Evolutionary conservation across 35 echinoderm and acorn worm genomes (phyloP).

Genomic region (Apostichopus parvimensis): DNA sequence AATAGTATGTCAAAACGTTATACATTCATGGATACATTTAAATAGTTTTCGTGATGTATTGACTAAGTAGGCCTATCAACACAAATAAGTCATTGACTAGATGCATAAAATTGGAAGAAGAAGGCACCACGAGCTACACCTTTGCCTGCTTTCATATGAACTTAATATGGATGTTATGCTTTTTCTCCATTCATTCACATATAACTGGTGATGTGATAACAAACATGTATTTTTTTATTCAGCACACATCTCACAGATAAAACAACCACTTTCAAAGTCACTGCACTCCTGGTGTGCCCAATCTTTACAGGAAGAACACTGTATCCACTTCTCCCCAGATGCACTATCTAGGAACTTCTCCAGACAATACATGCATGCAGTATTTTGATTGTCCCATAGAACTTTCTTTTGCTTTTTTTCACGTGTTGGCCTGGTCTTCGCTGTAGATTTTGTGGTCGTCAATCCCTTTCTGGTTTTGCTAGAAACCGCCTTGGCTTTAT

Average conservation of each 20-base stretch:
- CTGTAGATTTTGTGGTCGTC: neutral
- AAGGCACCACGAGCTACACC: too few species aligned
- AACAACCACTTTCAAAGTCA: neutral
- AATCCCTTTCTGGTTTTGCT: neutral
- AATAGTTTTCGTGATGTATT: too few species aligned
- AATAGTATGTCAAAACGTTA: too few species aligned
- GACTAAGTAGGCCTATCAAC: too few species aligned
- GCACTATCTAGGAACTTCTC: neutral
- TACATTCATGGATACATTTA: too few species aligned
- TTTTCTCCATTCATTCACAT: too few species aligned
- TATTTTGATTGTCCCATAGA: neutral
- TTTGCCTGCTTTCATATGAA: too few species aligned
- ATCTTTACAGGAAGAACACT: constrained; percentile 20
- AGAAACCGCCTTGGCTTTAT: neutral
- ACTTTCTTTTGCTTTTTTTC: neutral
- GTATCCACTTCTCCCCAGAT: constrained; percentile 28
- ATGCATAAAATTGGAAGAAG: too few species aligned
- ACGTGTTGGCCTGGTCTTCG: neutral
- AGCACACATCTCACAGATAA: neutral
- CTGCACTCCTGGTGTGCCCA: constrained; percentile 27
- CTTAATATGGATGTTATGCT: too few species aligned
- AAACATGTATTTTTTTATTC: neutral
- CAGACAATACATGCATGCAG: too few species aligned
- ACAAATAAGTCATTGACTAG: too few species aligned
- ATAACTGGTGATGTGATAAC: too few species aligned